Evolutionary conservation across 2,888 invertebrate species (phyloP), one percentile per base, ranked within the genome.

Genomic region (Scrobipalpa costella): DNA sequence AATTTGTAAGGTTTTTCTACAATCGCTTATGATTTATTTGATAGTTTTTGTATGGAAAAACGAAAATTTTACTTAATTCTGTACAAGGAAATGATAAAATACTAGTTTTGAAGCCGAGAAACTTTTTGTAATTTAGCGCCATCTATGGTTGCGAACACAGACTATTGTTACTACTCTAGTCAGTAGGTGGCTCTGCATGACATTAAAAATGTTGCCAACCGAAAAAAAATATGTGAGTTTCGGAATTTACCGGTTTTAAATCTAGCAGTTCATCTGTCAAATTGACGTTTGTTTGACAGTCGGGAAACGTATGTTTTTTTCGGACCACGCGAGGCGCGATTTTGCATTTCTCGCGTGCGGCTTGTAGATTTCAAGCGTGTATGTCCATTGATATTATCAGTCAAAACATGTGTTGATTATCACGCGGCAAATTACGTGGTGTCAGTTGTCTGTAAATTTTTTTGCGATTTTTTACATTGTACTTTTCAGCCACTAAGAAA

Each of bases 391-490:
- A 17, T 61, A 34, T 34, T 38, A 62, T 40, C 27, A 60, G 40
- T 33, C 71, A 77, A 50, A 76, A 79, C 83, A 86, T 84, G 88
- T 78, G 84, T 77, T 84, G 77, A 78, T 76, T 66, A 70, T 69
- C 66, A 50, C 52, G 50, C 34, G 66, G 63, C 67, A 70, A 61
- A 70, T 63, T 63, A 47, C 67, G 64, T 63, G 64, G 68, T 13
- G 69, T 69, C 70, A 67, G 60, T 70, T 47, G 44, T 60, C 38
- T 36, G 7, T 63, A 33, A 61, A 55, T 13, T 33, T n/a, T 33
- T 55, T 33, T 34, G 55, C 34, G 27, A n/a, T 49, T 19, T 49
- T 8, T 19, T 49, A 49, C 19, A 19, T 49, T 49, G 17, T 55
- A 15, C 7, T 55, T 27, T 63, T 44, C 27, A 34, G 44, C 49